Percentiles rank a stretch among this genome's conserved stretches.
phyloP scores from a whole-genome alignment of 1,140 invertebrate genomes.

The Orchestia grillus region DNA sequence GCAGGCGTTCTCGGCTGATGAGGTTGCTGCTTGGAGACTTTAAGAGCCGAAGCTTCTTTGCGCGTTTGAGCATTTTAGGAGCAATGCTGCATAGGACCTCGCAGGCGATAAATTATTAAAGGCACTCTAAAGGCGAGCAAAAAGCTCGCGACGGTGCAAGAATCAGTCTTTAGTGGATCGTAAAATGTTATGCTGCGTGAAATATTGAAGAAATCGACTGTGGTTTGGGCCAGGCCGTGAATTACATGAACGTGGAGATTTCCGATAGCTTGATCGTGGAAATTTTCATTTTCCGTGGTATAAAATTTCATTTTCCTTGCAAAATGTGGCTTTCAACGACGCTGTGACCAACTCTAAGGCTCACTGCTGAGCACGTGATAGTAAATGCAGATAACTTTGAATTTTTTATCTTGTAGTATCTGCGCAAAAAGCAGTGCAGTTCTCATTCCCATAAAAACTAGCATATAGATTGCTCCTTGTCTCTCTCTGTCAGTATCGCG shows the following conservation, averaged over 20 bases:
- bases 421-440: background rate
- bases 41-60: background rate
- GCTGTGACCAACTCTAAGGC: too few species aligned
- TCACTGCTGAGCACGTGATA: background rate
- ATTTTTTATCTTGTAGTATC: background rate
- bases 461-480: too few species aligned
- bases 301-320: background rate
- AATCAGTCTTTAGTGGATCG: slow-evolving; percentile 24
- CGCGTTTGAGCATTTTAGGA: background rate
- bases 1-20: background rate
- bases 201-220: background rate
- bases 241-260: background rate
- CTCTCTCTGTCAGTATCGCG: too few species aligned
- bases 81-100: background rate
- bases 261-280: background rate
- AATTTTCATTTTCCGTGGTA: background rate
- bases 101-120: slow-evolving; percentile 26
- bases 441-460: too few species aligned
- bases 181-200: slow-evolving; percentile 3
- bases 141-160: background rate
- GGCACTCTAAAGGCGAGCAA: background rate
- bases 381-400: background rate
- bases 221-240: background rate
- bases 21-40: background rate
- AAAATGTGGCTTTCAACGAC: background rate